Evolutionary conservation across 2,888 invertebrate species (phyloP).

Genomic region (Nomada ruficornis): DNA sequence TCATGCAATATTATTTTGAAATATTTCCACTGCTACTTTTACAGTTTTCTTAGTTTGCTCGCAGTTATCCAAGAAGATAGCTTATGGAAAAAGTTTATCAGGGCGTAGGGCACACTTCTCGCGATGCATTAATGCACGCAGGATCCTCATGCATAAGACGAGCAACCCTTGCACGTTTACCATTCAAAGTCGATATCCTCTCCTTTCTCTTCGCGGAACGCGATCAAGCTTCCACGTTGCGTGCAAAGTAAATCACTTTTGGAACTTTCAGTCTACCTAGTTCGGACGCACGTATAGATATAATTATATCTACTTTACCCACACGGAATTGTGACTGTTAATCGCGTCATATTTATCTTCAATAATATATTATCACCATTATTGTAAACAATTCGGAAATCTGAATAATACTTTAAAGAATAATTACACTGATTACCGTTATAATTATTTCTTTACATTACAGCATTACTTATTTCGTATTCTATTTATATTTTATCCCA

Average conservation of each 20-base stretch:
- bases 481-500: too few species aligned
- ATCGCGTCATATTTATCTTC: too few species aligned
- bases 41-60: not conserved
- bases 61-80: not conserved
- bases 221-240: not conserved
- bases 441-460: too few species aligned
- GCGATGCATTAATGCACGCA: slow-evolving; percentile 38
- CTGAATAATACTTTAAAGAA: too few species aligned
- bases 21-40: not conserved
- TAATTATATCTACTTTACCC: too few species aligned
- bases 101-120: not conserved
- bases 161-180: slow-evolving; percentile 25
- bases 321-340: too few species aligned
- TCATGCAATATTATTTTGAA: not conserved
- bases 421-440: too few species aligned
- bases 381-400: too few species aligned
- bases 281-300: not conserved
- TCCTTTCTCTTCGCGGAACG: slow-evolving; percentile 6
- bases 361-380: too few species aligned
- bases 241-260: not conserved
- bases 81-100: slow-evolving; percentile 41
- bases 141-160: slow-evolving; percentile 46
- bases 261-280: not conserved
- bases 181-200: slow-evolving; percentile 19
- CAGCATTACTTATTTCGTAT: too few species aligned